Conservation (phyloP, 2,113 vertebrate species). For the Melanerpes aurifrons region DNA sequence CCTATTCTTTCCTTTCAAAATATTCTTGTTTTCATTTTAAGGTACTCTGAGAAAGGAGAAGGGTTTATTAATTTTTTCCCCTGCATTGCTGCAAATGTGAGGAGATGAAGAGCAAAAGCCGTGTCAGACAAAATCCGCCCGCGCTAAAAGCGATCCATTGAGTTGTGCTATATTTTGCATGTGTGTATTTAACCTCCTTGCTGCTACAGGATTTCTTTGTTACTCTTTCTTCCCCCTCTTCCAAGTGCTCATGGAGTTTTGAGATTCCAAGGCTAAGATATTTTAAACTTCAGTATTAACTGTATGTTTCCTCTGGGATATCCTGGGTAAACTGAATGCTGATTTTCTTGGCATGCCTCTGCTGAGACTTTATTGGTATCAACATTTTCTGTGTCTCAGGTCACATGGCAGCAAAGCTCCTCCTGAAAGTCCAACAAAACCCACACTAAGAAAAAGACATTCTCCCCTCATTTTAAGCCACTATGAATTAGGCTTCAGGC, state of each 20-base stretch:
- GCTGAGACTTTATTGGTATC: constrained; percentile 50
- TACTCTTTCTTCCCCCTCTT: constrained; percentile 23
- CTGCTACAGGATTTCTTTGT: constrained; percentile 40
- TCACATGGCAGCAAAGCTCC: constrained; percentile 5
- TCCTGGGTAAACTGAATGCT: constrained; percentile 54
- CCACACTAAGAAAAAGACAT: not conserved
- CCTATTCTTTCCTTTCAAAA: constrained; percentile 69
- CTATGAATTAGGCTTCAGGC: not conserved
- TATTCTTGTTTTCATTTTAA: constrained; percentile 69
- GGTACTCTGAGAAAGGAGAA: constrained; percentile 37
- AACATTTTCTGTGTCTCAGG: constrained; percentile 49
- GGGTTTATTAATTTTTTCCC: constrained; percentile 41
- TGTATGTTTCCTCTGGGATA: constrained; percentile 58
- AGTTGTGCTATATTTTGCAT: constrained; percentile 6
- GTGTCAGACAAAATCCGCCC: not conserved
- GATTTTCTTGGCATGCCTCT: constrained; percentile 52
- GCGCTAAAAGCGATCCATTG: constrained; percentile 6
- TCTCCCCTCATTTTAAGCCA: not conserved
- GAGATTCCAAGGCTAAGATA: constrained; percentile 58
- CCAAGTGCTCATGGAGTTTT: constrained; percentile 47
- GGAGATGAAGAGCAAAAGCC: constrained; percentile 39
- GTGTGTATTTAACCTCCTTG: constrained; percentile 63
- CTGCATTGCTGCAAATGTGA: constrained; percentile 12
- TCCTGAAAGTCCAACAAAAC: constrained; percentile 45
- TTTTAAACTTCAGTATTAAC: constrained; percentile 62